Percentiles rank a stretch among this genome's conserved stretches.
These are phyloP conservation scores for Petrocephalus schoutedeni DNA, from an alignment of 2,797 vertebrate genomes.

Conservation along the genomic window DNA sequence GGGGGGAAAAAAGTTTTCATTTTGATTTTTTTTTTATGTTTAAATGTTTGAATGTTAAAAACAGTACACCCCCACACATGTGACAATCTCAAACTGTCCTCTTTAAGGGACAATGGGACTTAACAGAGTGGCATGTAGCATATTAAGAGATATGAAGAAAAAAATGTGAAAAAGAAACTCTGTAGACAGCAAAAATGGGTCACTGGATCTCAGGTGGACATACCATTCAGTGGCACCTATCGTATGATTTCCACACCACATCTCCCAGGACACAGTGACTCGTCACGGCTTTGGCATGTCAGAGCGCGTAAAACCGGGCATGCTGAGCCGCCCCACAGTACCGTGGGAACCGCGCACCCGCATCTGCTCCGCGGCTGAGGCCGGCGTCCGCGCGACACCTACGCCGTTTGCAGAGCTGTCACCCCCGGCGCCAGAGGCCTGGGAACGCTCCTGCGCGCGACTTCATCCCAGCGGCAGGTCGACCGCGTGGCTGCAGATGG, in stretches of 20 bases:
- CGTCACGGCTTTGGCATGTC: background rate
- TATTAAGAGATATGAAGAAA: background rate
- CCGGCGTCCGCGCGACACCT: background rate
- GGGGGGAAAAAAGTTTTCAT: background rate
- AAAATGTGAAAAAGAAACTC: no score
- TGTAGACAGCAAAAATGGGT: background rate
- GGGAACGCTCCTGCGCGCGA: background rate
- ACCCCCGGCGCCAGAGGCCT: background rate
- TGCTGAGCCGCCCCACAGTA: background rate
- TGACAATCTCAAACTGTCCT: background rate
- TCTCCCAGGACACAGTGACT: background rate
- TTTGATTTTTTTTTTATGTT: background rate
- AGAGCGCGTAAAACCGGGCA: no score
- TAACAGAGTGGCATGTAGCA: background rate
- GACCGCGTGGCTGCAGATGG: background rate
- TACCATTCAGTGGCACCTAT: background rate
- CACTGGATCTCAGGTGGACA: background rate
- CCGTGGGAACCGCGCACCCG: background rate
- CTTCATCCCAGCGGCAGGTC: background rate
- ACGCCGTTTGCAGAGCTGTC: background rate
- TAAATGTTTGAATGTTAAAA: background rate
- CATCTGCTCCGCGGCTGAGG: background rate
- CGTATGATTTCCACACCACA: background rate
- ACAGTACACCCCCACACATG: background rate
- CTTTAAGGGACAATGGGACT: background rate